phyloP scores from a whole-genome alignment of 2,113 vertebrate species.

The Halcyon senegalensis region DNA sequence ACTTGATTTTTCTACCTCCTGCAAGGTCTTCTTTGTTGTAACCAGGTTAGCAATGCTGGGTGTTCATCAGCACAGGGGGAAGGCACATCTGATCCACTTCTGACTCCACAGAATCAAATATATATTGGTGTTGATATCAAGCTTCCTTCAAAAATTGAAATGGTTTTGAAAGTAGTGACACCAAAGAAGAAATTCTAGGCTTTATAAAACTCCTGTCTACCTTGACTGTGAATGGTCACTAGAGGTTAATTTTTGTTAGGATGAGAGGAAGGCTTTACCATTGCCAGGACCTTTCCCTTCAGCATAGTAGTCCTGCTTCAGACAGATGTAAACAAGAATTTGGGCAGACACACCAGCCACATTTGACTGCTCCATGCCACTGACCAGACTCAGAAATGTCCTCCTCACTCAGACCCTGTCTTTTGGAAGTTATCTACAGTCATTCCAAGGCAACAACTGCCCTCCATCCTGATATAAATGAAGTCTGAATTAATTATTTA shows the following conservation, averaged over 20 bases:
- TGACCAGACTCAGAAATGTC: neutral
- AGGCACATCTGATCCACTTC: neutral
- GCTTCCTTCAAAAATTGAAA: neutral
- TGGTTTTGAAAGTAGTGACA: neutral
- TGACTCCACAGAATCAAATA: neutral
- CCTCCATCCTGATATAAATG: neutral
- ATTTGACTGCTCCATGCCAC: neutral
- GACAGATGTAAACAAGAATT: neutral
- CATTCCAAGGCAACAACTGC: neutral
- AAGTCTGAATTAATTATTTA: conserved; percentile 41
- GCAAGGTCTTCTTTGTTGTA: neutral
- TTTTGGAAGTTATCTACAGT: neutral
- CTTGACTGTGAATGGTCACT: neutral
- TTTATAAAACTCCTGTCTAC: neutral
- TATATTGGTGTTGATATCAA: neutral
- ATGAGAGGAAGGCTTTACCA: neutral
- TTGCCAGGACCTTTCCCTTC: neutral
- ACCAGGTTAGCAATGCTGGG: neutral
- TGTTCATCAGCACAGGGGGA: neutral
- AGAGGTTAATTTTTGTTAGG: neutral
- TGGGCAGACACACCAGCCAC: neutral
- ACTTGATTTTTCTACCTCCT: neutral
- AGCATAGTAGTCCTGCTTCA: neutral
- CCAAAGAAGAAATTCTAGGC: neutral
- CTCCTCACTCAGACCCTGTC: neutral